Evolutionary conservation across 1,140 invertebrate genomes (phyloP), one percentile per base, ranked within the genome.

Genomic region (Drosophila repleta): DNA sequence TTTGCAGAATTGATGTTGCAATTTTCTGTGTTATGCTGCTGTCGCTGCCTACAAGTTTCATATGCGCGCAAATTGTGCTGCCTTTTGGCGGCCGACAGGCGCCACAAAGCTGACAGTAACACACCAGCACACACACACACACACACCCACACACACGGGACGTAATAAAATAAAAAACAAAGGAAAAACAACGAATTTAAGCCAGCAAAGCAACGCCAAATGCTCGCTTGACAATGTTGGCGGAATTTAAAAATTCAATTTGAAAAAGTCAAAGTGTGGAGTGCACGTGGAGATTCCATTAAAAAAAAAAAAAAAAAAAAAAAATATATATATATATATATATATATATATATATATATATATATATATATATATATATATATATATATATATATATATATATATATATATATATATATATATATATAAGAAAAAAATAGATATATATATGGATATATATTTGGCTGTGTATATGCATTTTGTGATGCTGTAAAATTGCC

Each of bases 191-290:
- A 57, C 35, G 10, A 17, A 43, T 72, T 48, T 41, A 46, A 17
- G 63, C 75, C 61, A 63, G 65, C 15, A 29, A n/a, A 56, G 13
- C 46, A 53, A 48, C 41, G 67, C 64, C n/a, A 7, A 63, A 37
- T 45, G 32, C 48, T 72, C 21, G 21, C 41, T 35, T 29, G 17
- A 60, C 57, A 78, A 58, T 67, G 58, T 58, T 63, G 53, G 70
- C 45, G 32, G 43, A 56, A 76, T 84, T 84, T 84, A 67, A 84
- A 84, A 84, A 84, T 84, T 84, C 76, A 84, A 85, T 84, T 84
- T 79, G 35, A 64, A 80, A 84, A 79, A 62, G 49, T 20, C 17
- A 45, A 73, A 60, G 39, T 48, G 62, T 45, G 41, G 52, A 10
- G 1, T 20, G 4, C 37, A 45, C 45, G 18, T 49, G 41, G 57